A percentile compares a stretch with the other conserved stretches of the same genome.
These are phyloP conservation scores for Sciurus niger DNA, from an alignment of 2,113 vertebrate species.

Conservation along the genomic window DNA sequence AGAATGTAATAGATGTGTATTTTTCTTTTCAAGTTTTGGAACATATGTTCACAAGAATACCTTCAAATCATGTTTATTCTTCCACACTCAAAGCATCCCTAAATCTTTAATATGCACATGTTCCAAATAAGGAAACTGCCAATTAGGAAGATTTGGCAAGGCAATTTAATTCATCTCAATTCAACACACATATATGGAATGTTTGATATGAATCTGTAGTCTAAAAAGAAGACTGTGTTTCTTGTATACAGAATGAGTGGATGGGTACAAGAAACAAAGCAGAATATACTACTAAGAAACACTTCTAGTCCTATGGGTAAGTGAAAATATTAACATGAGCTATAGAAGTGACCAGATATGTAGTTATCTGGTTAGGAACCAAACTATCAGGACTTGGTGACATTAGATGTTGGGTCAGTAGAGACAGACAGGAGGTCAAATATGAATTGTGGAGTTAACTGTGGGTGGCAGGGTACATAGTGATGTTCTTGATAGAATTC, in stretches of 20 bases:
- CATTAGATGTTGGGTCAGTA: neutral
- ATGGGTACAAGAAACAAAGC: neutral
- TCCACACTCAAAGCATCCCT: neutral
- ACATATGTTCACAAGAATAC: constrained; percentile 22
- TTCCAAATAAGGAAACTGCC: constrained; percentile 2
- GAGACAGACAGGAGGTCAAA: neutral
- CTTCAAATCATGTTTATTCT: constrained; percentile 54
- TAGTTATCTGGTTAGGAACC: neutral
- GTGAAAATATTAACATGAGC: constrained; percentile 29
- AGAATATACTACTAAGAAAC: neutral
- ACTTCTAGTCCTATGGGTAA: neutral
- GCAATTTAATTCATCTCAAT: constrained; percentile 24
- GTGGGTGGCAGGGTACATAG: neutral
- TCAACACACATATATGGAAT: neutral
- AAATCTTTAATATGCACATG: constrained; percentile 30
- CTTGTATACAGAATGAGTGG: neutral
- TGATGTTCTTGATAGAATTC: neutral
- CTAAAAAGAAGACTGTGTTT: neutral
- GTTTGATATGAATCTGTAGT: neutral
- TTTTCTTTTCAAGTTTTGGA: constrained; percentile 43
- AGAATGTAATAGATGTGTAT: neutral
- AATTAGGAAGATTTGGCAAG: neutral
- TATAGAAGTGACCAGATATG: neutral
- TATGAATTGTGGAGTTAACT: neutral
- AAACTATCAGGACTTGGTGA: neutral